Conservation (phyloP, 1,140 invertebrate species). For the Zaprionus inermis region DNA sequence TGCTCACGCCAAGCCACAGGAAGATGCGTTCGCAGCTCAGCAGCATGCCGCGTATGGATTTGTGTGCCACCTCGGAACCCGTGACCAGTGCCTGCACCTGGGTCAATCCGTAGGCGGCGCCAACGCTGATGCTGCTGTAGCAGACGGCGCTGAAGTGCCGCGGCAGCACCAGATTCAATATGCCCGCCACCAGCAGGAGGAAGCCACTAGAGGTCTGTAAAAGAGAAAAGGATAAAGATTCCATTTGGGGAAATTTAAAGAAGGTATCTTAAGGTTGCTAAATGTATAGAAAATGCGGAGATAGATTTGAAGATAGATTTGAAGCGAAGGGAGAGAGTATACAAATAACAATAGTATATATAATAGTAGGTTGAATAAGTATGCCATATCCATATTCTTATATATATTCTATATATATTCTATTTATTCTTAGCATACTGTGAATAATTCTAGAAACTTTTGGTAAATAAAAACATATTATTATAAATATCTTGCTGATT, state of each 20-base stretch:
- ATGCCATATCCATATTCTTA: no score
- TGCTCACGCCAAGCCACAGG: conserved; percentile 70
- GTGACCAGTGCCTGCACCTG: conserved; percentile 70
- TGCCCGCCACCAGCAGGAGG: conserved; percentile 59
- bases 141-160: conserved; percentile 60
- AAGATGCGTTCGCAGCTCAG: conserved; percentile 69
- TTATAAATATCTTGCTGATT: no score
- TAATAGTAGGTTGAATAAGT: no score
- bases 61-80: conserved; percentile 66
- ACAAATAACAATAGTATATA: no score
- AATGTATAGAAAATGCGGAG: neutral
- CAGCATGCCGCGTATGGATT: conserved; percentile 68
- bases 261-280: neutral
- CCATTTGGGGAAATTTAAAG: neutral
- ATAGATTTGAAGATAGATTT: no score
- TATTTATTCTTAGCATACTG: no score
- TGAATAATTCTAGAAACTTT: no score
- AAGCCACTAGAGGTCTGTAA: conserved; percentile 66
- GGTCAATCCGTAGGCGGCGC: conserved; percentile 64
- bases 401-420: no score
- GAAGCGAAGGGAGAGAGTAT: no score
- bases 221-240: neutral
- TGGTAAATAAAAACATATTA: no score
- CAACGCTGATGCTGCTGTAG: conserved; percentile 69
- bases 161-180: conserved; percentile 56